Evolutionary conservation across 2,113 vertebrate species (phyloP), one percentile per base, ranked within the genome.

Genomic region (Atherinomorus stipes): DNA sequence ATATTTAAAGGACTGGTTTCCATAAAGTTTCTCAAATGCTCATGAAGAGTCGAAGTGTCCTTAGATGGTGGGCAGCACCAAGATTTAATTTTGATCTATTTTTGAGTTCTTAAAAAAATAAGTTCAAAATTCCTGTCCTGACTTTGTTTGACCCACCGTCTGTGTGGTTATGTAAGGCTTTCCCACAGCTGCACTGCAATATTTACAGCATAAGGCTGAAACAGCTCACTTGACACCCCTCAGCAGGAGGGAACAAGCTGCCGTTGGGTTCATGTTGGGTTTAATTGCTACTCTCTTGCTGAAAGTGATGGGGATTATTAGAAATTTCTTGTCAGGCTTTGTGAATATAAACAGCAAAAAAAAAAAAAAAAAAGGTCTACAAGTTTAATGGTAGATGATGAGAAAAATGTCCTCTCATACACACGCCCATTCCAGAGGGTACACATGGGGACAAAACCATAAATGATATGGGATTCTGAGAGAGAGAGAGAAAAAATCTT

Each of bases 401-500:
- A 64, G 42, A 60, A 44, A 56, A 60, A 56, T 53, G 44, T 64
- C 26, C 50, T 76, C 31, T 67, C 42, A 53, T 28, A 50, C 65
- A 68, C 49, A 80, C 71, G 71, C 63, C 54, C 62, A 71, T 22
- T 28, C 67, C 61, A 28, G 47, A 53, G 50, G 80, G 61, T 40
- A 53, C 26, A 71, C 11, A 73, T 75, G 71, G 23, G 73, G 66
- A 81, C 25, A 62, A 81, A 83, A 77, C 73, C 25, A 71, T 75
- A 84, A 75, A 62, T 67, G 26, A 85, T 71, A 63, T n/a, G 28
- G 49, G 38, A 40, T 64, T 72, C 26, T 65, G 11, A 0, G n/a
- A 51, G 64, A 18, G 9, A 12, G 44, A 44, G 18, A 7, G 51
- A 45, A 40, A 65, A 68, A 67, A 60, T 69, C 56, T 73, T 72